These are phyloP conservation scores for Nebria brevicollis DNA, from an alignment of 2,888 invertebrate genomes.

Conservation along the genomic window DNA sequence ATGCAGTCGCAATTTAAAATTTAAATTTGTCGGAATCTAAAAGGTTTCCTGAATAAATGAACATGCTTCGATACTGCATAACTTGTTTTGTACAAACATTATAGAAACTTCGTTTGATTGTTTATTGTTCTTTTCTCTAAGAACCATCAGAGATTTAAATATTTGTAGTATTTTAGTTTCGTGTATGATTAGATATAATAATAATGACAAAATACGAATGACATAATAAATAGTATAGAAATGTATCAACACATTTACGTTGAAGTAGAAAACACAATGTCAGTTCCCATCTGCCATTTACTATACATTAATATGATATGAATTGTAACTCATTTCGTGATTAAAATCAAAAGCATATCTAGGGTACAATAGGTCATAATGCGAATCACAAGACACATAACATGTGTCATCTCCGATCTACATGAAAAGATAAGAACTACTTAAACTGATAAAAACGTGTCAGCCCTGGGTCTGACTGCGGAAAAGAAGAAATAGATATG, in stretches of 20 bases:
- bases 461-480: constrained; percentile 11
- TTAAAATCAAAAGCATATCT: not conserved
- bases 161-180: too few species aligned
- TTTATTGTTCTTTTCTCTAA: not conserved
- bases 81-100: not conserved
- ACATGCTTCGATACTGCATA: not conserved
- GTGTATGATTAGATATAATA: not conserved
- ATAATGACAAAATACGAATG: not conserved
- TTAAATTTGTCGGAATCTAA: not conserved
- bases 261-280: not conserved
- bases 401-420: constrained; percentile 31
- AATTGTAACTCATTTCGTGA: not conserved
- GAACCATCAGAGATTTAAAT: not conserved
- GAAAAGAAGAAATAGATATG: constrained; percentile 36
- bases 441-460: constrained; percentile 41
- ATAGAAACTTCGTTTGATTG: not conserved
- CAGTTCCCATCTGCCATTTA: not conserved
- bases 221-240: not conserved
- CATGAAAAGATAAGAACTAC: constrained; percentile 41
- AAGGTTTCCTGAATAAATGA: not conserved
- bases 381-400: constrained; percentile 9
- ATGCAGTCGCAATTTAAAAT: not conserved
- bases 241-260: not conserved
- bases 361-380: not conserved
- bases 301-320: not conserved